A percentile compares a stretch with the other conserved stretches of the same genome.
phyloP scores from a whole-genome alignment of 2,113 vertebrate genomes.

The Thunnus maccoyii region DNA sequence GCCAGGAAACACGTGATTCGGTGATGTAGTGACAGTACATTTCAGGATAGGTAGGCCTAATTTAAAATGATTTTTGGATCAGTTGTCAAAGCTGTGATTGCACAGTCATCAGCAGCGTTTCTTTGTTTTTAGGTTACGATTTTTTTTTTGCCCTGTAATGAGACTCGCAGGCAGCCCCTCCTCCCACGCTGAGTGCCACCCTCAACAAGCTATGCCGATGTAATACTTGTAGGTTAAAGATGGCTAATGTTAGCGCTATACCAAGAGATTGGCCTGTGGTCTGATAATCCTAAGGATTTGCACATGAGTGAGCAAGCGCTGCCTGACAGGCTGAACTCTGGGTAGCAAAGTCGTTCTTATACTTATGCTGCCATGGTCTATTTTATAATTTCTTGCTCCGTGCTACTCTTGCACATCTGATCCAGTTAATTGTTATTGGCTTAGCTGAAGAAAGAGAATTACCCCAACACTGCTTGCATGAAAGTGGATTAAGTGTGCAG shows the following conservation, averaged over 20 bases:
- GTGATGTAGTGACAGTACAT: background rate
- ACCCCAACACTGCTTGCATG: background rate
- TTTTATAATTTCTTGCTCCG: constrained; percentile 11
- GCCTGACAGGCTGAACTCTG: background rate
- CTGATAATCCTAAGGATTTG: constrained; percentile 8
- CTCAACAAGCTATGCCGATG: background rate
- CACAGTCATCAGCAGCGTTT: background rate
- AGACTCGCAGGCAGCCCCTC: background rate
- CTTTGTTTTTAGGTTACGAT: fast-evolving
- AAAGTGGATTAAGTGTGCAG: constrained; percentile 21
- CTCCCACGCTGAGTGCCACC: background rate
- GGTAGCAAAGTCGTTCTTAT: background rate
- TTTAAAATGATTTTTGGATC: background rate
- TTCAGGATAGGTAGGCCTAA: background rate
- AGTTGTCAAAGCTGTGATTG: background rate
- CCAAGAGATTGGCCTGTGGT: background rate
- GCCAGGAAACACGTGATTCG: background rate
- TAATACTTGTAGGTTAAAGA: constrained; percentile 1
- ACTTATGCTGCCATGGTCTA: background rate
- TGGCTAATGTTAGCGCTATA: background rate
- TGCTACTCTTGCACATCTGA: constrained; percentile 36
- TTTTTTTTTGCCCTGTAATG: background rate
- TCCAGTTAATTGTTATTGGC: constrained; percentile 22
- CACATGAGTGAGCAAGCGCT: background rate
- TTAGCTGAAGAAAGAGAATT: constrained; percentile 34